Evolutionary conservation across 2,888 invertebrate genomes (phyloP).

Genomic region (Noctua janthina): DNA sequence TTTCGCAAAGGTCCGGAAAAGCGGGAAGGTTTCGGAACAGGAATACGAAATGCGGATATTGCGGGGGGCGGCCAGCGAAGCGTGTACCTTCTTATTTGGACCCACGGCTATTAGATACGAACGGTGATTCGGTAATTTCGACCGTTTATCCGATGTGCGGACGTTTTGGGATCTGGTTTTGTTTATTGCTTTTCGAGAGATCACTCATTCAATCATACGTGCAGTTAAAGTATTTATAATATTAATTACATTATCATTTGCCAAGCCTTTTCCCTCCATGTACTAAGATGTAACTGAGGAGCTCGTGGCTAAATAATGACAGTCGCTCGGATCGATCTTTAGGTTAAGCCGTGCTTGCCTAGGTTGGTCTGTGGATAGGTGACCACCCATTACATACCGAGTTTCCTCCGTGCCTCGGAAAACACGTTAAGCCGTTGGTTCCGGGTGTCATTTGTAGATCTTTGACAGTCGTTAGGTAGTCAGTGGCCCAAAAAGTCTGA

Average conservation of each 20-base stretch:
- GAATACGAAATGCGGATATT: conserved; percentile 79
- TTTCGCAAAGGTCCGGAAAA: conserved; percentile 67
- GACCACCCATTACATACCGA: no score
- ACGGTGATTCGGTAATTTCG: conserved; percentile 70
- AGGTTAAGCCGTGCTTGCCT: no score
- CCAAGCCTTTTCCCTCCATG: neutral
- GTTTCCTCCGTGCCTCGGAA: no score
- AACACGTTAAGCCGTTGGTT: no score
- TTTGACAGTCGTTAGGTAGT: no score
- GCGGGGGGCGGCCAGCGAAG: conserved; percentile 64
- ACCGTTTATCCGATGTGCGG: conserved; percentile 48
- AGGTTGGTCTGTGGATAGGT: no score
- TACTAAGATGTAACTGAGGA: neutral
- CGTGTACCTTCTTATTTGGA: conserved; percentile 75
- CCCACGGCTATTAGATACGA: conserved; percentile 73
- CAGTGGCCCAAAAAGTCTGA: no score
- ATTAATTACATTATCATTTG: neutral
- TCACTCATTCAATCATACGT: neutral
- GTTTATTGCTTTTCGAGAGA: conserved; percentile 32
- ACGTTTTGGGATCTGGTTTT: conserved; percentile 41
- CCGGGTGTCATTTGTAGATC: no score
- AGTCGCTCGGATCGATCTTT: no score
- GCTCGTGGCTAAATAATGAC: no score
- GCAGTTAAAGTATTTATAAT: neutral
- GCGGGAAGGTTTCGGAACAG: conserved; percentile 70